Percentiles rank a stretch among this genome's conserved stretches.
phyloP scores from a whole-genome alignment of 2,888 invertebrate genomes.

The Agriopis marginaria region DNA sequence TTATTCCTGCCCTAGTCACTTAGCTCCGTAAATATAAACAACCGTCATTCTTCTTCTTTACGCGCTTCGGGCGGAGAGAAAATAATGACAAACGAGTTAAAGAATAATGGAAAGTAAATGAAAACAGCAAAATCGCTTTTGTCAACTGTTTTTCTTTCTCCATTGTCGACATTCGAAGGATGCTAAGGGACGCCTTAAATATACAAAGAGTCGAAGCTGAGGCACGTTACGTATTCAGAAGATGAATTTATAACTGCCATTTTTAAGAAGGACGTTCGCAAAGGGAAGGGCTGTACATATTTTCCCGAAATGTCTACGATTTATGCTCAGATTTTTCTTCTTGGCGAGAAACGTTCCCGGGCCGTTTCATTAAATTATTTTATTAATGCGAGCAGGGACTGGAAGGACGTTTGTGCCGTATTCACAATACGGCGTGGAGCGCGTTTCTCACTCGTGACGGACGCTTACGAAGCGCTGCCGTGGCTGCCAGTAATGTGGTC shows the following conservation, averaged over 20 bases:
- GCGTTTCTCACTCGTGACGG: constrained; percentile 33
- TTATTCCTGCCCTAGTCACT: constrained; percentile 73
- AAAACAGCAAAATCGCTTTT: constrained; percentile 82
- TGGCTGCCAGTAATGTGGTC: constrained; percentile 33
- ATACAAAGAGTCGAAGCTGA: constrained; percentile 56
- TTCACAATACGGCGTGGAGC: constrained; percentile 19
- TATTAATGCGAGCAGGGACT: constrained; percentile 30
- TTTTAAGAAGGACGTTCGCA: constrained; percentile 49
- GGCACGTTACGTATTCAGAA: constrained; percentile 60
- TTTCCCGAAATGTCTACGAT: constrained; percentile 45
- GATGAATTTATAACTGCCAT: constrained; percentile 54
- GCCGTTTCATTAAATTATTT: constrained; percentile 39
- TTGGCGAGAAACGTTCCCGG: constrained; percentile 30
- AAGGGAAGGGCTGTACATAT: constrained; percentile 45
- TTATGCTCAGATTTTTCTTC: constrained; percentile 45
- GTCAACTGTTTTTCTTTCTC: constrained; percentile 74
- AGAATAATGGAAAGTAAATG: constrained; percentile 84
- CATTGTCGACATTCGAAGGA: constrained; percentile 66
- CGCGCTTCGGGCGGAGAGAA: constrained; percentile 72
- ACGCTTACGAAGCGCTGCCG: constrained; percentile 27
- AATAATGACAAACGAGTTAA: constrained; percentile 83
- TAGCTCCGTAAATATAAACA: constrained; percentile 80
- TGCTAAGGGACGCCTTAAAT: constrained; percentile 60
- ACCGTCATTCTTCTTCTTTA: constrained; percentile 78
- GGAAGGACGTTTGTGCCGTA: constrained; percentile 16